These are phyloP conservation scores for Mesorhabditis spiculigera DNA, from an alignment of 2,888 invertebrate species.

Conservation along the genomic window DNA sequence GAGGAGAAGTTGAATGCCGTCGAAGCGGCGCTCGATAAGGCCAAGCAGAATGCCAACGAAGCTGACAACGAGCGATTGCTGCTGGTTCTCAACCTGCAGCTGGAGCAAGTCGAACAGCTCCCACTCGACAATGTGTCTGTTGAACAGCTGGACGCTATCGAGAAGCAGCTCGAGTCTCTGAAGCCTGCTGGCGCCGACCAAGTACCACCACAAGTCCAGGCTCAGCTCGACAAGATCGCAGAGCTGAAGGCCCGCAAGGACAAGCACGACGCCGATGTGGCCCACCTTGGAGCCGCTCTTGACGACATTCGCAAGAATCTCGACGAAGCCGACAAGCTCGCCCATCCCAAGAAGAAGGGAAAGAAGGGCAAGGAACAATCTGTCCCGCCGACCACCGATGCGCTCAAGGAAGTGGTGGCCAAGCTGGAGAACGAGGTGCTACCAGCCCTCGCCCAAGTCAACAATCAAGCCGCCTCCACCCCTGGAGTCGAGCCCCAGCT, in stretches of 20 bases:
- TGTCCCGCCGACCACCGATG: constrained; percentile 1
- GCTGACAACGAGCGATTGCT: constrained; percentile 26
- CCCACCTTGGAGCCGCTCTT: constrained; percentile 19
- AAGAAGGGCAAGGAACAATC: constrained; percentile 20
- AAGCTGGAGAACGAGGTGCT: constrained; percentile 20
- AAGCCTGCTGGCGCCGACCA: background rate
- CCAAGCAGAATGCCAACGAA: constrained; percentile 24
- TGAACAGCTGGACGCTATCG: constrained; percentile 22
- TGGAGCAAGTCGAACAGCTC: constrained; percentile 24
- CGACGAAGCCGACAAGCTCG: constrained; percentile 24
- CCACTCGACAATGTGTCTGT: constrained; percentile 22
- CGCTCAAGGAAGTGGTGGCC: constrained; percentile 19
- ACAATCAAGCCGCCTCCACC: background rate
- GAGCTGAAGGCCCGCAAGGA: constrained; percentile 21
- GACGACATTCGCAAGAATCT: constrained; percentile 17
- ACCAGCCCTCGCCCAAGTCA: background rate
- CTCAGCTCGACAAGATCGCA: constrained; percentile 18
- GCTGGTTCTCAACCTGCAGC: constrained; percentile 22
- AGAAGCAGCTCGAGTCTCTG: constrained; percentile 12
- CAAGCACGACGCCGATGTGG: constrained; percentile 17
- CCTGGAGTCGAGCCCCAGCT: background rate
- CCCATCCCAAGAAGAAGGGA: constrained; percentile 22
- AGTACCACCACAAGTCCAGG: constrained; percentile 9
- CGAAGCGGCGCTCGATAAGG: constrained; percentile 23
- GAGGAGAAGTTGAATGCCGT: constrained; percentile 22